These are phyloP conservation scores for Podargus strigoides DNA, from an alignment of 2,797 vertebrate genomes.

Conservation along the genomic window DNA sequence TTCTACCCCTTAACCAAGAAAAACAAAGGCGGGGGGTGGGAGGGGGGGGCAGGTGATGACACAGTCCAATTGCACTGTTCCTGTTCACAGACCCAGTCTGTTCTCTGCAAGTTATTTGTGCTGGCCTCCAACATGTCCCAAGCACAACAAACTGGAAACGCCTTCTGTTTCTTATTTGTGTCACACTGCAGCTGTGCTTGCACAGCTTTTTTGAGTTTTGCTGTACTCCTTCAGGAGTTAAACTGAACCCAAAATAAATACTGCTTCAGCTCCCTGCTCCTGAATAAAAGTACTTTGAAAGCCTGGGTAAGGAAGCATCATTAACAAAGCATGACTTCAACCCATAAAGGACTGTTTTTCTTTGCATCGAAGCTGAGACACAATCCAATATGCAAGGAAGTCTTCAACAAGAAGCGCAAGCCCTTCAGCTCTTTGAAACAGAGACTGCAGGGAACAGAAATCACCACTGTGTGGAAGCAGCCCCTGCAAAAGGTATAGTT, in stretches of 20 bases:
- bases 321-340: neutral
- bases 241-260: neutral
- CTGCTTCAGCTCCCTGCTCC: neutral
- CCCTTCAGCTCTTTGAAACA: slow-evolving; percentile 68
- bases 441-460: slow-evolving; percentile 55
- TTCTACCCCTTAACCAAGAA: neutral
- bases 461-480: neutral
- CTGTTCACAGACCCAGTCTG: neutral
- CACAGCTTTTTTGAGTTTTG: neutral
- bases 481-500: slow-evolving; percentile 19
- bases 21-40: too few relatives aligned
- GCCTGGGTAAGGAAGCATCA: neutral
- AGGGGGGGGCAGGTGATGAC: too few relatives aligned
- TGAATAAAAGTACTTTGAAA: neutral
- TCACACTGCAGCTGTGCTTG: neutral
- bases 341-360: neutral
- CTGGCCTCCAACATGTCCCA: neutral
- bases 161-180: neutral
- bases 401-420: slow-evolving; percentile 60
- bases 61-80: neutral
- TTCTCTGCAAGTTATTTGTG: neutral
- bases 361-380: slow-evolving; percentile 57
- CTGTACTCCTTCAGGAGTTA: neutral
- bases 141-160: neutral
- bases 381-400: slow-evolving; percentile 55